A percentile compares a stretch with the other conserved stretches of the same genome.
These are phyloP conservation scores for Strigamia transsilvanica DNA, from an alignment of 2,888 invertebrate genomes.

Conservation along the genomic window DNA sequence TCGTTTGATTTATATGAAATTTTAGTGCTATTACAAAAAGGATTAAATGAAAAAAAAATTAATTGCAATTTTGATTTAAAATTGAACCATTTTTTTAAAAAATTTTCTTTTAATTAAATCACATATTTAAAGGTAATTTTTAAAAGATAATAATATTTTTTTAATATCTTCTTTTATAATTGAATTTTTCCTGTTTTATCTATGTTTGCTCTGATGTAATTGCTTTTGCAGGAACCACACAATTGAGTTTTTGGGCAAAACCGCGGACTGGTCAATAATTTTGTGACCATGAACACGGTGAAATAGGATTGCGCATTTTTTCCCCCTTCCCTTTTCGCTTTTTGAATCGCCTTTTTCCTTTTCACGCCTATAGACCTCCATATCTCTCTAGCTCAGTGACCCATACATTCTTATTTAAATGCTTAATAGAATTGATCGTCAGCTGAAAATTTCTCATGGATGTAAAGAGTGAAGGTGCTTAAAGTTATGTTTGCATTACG, in stretches of 20 bases:
- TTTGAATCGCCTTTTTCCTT: neutral
- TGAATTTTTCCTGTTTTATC: neutral
- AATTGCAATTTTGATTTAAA: neutral
- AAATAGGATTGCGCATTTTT: slow-evolving; percentile 8
- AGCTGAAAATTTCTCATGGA: slow-evolving; percentile 8
- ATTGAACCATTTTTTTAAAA: neutral
- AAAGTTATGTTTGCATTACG: neutral
- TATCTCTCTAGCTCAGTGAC: slow-evolving; percentile 2
- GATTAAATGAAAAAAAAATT: neutral
- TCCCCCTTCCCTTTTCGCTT: neutral
- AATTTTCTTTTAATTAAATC: too few relatives aligned
- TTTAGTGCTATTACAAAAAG: too few relatives aligned
- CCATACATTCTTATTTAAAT: slow-evolving; percentile 8
- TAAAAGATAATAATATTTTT: neutral
- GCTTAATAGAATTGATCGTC: neutral
- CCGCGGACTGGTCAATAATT: slow-evolving; percentile 7
- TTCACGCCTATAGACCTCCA: neutral
- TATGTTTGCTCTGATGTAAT: neutral
- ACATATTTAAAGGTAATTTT: too few relatives aligned
- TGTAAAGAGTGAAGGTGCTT: slow-evolving; percentile 8
- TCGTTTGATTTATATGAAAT: too few relatives aligned
- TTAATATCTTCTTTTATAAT: neutral
- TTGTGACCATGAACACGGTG: neutral
- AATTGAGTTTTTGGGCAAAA: slow-evolving; percentile 2
- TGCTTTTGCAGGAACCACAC: slow-evolving; percentile 8